Conservation (phyloP, 2,113 vertebrate species). For the Zosterops borbonicus region DNA sequence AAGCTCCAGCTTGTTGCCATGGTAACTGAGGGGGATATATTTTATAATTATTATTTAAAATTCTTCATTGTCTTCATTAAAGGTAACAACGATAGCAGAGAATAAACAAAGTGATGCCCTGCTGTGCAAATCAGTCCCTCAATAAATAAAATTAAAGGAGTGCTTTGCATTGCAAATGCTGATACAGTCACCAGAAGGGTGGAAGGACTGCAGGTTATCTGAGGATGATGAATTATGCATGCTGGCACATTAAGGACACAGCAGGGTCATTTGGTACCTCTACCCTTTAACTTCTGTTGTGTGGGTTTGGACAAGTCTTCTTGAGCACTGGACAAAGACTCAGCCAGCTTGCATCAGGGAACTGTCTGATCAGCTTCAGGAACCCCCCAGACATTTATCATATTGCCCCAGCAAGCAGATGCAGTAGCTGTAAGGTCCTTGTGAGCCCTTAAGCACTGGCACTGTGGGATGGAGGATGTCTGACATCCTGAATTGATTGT, state of each 20-base stretch:
- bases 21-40: conserved; percentile 42
- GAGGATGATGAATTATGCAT: conserved; percentile 41
- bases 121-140: conserved; percentile 63
- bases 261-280: not conserved
- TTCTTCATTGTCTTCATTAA: conserved; percentile 72
- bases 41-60: conserved; percentile 72
- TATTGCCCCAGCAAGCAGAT: not conserved
- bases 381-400: not conserved
- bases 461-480: not conserved
- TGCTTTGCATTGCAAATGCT: conserved; percentile 60
- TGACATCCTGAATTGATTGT: not conserved
- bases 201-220: conserved; percentile 30
- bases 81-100: conserved; percentile 44
- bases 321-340: not conserved
- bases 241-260: not conserved
- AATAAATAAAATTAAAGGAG: conserved; percentile 64
- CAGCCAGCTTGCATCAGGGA: not conserved
- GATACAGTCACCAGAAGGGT: conserved; percentile 42
- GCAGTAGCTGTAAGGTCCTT: not conserved
- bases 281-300: not conserved
- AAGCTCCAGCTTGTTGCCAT: conserved; percentile 54
- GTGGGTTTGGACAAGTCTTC: not conserved
- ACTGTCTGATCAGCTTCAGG: not conserved
- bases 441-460: not conserved
- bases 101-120: conserved; percentile 64